phyloP scores from a whole-genome alignment of 2,888 invertebrate genomes.

The Macrophya annulata region DNA sequence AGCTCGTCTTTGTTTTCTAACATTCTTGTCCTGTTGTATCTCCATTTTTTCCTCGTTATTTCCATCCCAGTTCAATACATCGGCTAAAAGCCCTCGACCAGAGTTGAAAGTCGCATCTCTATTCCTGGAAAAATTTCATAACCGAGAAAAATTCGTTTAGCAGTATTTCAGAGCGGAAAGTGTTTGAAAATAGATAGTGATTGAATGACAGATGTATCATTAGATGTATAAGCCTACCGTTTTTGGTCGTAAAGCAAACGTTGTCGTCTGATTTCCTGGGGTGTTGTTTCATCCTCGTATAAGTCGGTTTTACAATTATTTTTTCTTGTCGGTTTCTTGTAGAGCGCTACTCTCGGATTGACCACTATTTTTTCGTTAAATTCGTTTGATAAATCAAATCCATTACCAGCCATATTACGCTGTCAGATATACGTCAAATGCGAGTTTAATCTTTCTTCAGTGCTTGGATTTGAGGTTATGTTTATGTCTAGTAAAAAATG shows the following conservation, averaged over 20 bases:
- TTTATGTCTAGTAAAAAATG: not conserved
- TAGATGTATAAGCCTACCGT: constrained; percentile 67
- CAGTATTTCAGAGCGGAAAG: not conserved
- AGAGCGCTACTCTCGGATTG: constrained; percentile 67
- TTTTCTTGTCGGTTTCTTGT: constrained; percentile 75
- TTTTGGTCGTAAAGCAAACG: constrained; percentile 73
- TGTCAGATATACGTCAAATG: constrained; percentile 12
- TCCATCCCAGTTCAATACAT: constrained; percentile 67
- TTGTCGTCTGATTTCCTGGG: constrained; percentile 75
- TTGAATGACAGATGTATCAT: not conserved
- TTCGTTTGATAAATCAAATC: constrained; percentile 36
- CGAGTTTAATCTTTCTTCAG: not conserved
- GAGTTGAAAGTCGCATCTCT: constrained; percentile 71
- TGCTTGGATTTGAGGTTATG: not conserved
- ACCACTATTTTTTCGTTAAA: constrained; percentile 18
- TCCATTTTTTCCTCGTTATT: constrained; percentile 66
- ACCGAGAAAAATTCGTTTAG: not conserved
- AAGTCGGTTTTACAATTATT: constrained; percentile 71
- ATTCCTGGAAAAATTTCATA: constrained; percentile 65
- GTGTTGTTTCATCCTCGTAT: constrained; percentile 71
- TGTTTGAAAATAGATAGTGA: not conserved
- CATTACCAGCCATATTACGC: constrained; percentile 31
- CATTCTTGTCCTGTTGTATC: constrained; percentile 60
- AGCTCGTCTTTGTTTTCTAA: constrained; percentile 51
- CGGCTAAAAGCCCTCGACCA: constrained; percentile 80